Evolutionary conservation across 2,797 vertebrate genomes (phyloP).

Genomic region (Pipistrellus pipistrellus): DNA sequence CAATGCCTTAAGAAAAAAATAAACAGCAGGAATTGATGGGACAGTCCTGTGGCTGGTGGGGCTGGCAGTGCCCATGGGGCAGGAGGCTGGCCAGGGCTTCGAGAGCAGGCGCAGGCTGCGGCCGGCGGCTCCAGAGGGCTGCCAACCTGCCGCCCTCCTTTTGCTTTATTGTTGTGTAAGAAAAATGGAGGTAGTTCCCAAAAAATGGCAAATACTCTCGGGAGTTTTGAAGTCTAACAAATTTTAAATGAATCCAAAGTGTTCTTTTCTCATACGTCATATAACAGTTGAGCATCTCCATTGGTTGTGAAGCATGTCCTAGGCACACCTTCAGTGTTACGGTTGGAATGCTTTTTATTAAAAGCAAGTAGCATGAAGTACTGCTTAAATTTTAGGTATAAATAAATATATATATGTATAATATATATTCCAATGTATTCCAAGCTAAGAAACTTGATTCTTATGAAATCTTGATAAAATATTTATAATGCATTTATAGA

Average conservation of each 20-base stretch:
- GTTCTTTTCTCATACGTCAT: slow-evolving; percentile 86
- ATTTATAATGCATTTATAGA: slow-evolving; percentile 92
- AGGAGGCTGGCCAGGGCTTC: not conserved
- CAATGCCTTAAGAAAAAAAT: slow-evolving; percentile 95
- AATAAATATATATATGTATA: slow-evolving; percentile 90
- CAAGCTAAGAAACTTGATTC: slow-evolving; percentile 90
- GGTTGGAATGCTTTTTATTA: slow-evolving; percentile 89
- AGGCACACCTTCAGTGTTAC: slow-evolving; percentile 86
- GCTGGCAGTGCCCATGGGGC: not conserved
- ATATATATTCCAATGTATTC: slow-evolving; percentile 91
- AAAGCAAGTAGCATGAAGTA: slow-evolving; percentile 91
- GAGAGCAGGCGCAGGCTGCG: slow-evolving; percentile 78
- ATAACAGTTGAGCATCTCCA: slow-evolving; percentile 81
- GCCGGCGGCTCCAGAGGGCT: not conserved
- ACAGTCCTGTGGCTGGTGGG: slow-evolving; percentile 81
- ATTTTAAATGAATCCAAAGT: slow-evolving; percentile 85
- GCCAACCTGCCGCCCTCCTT: not conserved
- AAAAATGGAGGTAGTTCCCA: slow-evolving; percentile 91
- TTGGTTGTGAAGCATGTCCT: slow-evolving; percentile 88
- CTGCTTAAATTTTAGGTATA: slow-evolving; percentile 90
- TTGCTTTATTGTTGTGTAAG: slow-evolving; percentile 86
- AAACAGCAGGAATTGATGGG: slow-evolving; percentile 80
- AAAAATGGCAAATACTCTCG: slow-evolving; percentile 89
- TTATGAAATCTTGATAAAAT: slow-evolving; percentile 89
- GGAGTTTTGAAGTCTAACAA: slow-evolving; percentile 87